phyloP scores from a whole-genome alignment of 2,113 vertebrate genomes.

The Notarius quadriscutis region DNA sequence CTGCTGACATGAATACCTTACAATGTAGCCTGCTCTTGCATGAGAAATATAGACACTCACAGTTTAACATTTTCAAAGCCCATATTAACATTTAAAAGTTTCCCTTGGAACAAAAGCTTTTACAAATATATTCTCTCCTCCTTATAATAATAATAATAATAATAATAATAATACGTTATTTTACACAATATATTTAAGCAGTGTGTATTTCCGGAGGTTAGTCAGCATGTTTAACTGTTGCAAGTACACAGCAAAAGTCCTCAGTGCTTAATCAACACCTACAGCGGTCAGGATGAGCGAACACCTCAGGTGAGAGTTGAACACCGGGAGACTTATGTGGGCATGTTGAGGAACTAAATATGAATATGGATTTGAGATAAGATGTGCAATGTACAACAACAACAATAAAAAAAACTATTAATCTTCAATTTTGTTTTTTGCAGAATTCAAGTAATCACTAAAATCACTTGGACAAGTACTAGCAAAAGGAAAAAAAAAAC shows the following conservation, averaged over 20 bases:
- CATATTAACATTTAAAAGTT: slow-evolving; percentile 34
- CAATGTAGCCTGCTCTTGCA: slow-evolving; percentile 47
- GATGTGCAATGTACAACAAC: slow-evolving; percentile 17
- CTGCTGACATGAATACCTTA: slow-evolving; percentile 60
- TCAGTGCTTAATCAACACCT: neutral
- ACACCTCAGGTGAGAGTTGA: neutral
- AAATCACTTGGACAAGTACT: slow-evolving; percentile 30
- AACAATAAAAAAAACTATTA: slow-evolving; percentile 19
- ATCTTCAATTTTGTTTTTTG: slow-evolving; percentile 18
- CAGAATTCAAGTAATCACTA: slow-evolving; percentile 49
- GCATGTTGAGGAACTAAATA: slow-evolving; percentile 18
- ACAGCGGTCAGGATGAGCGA: neutral
- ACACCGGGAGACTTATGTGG: neutral
- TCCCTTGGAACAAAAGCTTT: slow-evolving; percentile 8
- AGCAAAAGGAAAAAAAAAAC: slow-evolving; percentile 5
- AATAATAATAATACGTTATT: slow-evolving; percentile 19
- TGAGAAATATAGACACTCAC: slow-evolving; percentile 69
- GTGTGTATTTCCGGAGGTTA: slow-evolving; percentile 36
- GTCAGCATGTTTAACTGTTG: slow-evolving; percentile 40
- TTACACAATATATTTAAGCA: slow-evolving; percentile 31
- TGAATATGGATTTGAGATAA: slow-evolving; percentile 8
- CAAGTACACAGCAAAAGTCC: neutral
- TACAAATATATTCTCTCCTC: slow-evolving; percentile 42
- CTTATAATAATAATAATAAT: slow-evolving; percentile 10
- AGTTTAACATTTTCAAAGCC: slow-evolving; percentile 64